Evolutionary conservation across 2,888 invertebrate genomes (phyloP), one percentile per base, ranked within the genome.

Genomic region (Melinaea menophilus): DNA sequence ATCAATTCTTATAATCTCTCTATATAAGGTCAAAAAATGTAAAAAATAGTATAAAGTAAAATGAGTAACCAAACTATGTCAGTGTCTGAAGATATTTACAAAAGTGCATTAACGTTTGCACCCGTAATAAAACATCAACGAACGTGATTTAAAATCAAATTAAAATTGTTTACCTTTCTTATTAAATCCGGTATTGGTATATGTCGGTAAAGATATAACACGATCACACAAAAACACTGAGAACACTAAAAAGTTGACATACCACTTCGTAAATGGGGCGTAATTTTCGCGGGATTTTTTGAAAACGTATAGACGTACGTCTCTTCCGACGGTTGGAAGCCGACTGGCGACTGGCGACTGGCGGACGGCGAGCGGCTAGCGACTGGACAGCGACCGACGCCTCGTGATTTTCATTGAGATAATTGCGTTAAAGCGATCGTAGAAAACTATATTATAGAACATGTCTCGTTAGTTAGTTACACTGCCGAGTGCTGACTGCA

Each of bases 371-470:
- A 73, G 78, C 74, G 78, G 86, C 86, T 86, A 79, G 70, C 72
- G 59, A 62, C 63, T 68, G 66, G 70, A 55, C 65, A 31, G 65
- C 41, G 48, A 51, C 51, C 67, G 46, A 58, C 71, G 72, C 74
- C 68, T 69, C 69, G 64, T 66, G 68, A 65, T 69, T 66, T 71
- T 69, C 68, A 71, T 72, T 65, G 69, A 78, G 77, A 79, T 79
- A 79, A 80, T 79, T 78, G 77, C 75, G 73, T 71, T 75, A 72
- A 70, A 75, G 69, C 77, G 78, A 78, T 78, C 74, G 79, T 89
- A 89, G 89, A 89, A 89, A 89, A 88, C 85, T 85, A 84, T 83
- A 81, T 82, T 78, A 79, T 79, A 75, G 80, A 83, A 82, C 81
- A 82, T 80, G 77, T 76, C 79, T 80, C 11, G 51, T 51, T 51